These are phyloP conservation scores for Zaprionus ornatus DNA, from an alignment of 1,140 invertebrate genomes.

Conservation along the genomic window DNA sequence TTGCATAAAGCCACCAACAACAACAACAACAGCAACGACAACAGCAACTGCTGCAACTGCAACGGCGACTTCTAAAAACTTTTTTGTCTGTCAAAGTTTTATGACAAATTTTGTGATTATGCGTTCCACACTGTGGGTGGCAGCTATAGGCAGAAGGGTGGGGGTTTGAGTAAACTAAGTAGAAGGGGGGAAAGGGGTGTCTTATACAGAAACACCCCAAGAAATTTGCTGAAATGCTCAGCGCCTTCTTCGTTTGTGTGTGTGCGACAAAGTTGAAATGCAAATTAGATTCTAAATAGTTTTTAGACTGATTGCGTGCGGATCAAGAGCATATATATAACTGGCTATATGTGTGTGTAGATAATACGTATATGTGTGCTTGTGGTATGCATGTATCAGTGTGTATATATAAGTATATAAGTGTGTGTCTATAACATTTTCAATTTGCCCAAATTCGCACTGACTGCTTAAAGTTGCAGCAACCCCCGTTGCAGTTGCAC, in stretches of 20 bases:
- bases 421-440: constrained; percentile 26
- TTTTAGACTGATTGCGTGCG: constrained; percentile 62
- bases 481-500: constrained; percentile 4
- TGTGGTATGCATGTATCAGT: no score
- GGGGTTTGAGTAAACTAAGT: background rate
- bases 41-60: background rate
- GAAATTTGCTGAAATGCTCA: constrained; percentile 45
- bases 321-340: background rate
- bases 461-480: constrained; percentile 38
- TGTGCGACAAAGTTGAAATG: constrained; percentile 49
- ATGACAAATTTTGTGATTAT: constrained; percentile 78
- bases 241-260: constrained; percentile 55
- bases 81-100: constrained; percentile 71
- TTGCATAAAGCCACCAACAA: constrained; percentile 21
- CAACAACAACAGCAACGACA: constrained; percentile 37
- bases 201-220: background rate
- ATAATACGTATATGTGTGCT: background rate
- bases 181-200: no score
- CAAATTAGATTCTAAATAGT: constrained; percentile 81
- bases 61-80: constrained; percentile 25
- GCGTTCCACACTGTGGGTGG: constrained; percentile 19
- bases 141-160: background rate
- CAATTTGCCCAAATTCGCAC: constrained; percentile 74
- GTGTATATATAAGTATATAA: no score
- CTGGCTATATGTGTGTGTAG: background rate